phyloP scores from a whole-genome alignment of 1,140 invertebrate species.

The Saxidomus purpurata region DNA sequence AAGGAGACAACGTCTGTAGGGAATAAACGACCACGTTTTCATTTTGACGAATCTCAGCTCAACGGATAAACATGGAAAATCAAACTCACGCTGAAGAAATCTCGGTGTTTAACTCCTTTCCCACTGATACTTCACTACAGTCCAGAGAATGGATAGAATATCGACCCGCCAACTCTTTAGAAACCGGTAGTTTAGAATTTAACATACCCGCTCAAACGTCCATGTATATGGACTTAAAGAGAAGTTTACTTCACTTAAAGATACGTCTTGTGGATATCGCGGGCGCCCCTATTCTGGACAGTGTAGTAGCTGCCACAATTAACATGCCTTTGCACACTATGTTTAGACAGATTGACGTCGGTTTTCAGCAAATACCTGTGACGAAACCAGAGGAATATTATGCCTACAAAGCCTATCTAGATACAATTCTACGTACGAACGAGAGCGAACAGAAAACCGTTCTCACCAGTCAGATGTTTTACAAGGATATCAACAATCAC shows the following conservation, averaged over 20 bases:
- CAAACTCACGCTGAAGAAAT: neutral
- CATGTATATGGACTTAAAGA: conserved; percentile 55
- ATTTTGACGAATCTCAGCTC: neutral
- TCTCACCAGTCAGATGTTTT: conserved; percentile 24
- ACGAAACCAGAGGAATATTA: conserved; percentile 35
- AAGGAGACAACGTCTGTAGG: neutral
- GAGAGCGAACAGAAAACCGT: neutral
- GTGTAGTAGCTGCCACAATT: conserved; percentile 12
- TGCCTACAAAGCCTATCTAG: conserved; percentile 65
- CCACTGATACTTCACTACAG: neutral
- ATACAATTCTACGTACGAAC: conserved; percentile 48
- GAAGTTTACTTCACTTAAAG: conserved; percentile 26
- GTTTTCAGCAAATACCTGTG: conserved; percentile 31
- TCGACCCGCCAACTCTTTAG: neutral
- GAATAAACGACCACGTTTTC: neutral
- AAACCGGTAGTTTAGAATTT: conserved; percentile 27
- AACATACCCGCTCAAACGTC: conserved; percentile 36
- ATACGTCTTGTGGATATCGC: neutral
- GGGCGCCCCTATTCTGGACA: neutral
- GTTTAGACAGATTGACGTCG: conserved; percentile 42
- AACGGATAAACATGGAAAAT: neutral
- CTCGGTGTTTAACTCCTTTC: neutral
- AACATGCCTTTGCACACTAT: conserved; percentile 37
- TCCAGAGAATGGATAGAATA: conserved; percentile 6
- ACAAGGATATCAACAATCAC: conserved; percentile 37